Percentiles rank a stretch among this genome's conserved stretches.
Conservation (phyloP, 2,888 invertebrate genomes). For the Malachius bipustulatus region DNA sequence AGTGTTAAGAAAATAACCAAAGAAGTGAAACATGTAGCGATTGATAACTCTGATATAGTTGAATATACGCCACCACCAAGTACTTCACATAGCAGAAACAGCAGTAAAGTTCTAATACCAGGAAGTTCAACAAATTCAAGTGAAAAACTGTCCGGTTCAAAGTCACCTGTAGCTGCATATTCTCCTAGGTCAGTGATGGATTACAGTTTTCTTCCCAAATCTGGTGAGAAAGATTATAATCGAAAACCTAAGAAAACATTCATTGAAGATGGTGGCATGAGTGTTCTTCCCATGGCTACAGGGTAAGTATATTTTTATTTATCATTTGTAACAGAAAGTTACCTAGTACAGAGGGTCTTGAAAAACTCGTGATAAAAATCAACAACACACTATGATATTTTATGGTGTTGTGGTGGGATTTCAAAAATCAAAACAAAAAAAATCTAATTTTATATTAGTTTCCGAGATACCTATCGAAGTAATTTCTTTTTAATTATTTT, state of each 20-base stretch:
- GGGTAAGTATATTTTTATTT: slow-evolving; percentile 29
- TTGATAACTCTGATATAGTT: slow-evolving; percentile 32
- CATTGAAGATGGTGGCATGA: slow-evolving; percentile 47
- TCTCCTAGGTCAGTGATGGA: slow-evolving; percentile 31
- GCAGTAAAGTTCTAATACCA: slow-evolving; percentile 22
- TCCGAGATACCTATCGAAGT: too few species aligned
- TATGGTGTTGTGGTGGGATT: neutral
- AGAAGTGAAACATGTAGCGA: slow-evolving; percentile 26
- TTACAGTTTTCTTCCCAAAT: slow-evolving; percentile 30
- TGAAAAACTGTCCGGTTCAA: slow-evolving; percentile 11
- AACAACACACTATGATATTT: neutral
- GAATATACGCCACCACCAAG: slow-evolving; percentile 31
- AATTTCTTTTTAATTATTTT: too few species aligned
- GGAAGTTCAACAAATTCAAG: slow-evolving; percentile 20
- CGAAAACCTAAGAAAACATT: slow-evolving; percentile 43
- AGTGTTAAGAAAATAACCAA: slow-evolving; percentile 11
- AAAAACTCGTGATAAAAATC: too few species aligned
- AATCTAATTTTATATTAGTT: too few species aligned
- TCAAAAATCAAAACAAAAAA: too few species aligned
- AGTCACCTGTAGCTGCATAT: slow-evolving; percentile 18
- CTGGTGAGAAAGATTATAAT: slow-evolving; percentile 38
- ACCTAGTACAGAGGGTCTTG: too few species aligned
- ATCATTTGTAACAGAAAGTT: too few species aligned
- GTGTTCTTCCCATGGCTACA: slow-evolving; percentile 47
- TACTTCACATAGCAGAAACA: slow-evolving; percentile 24